These are phyloP conservation scores for Embiotoca jacksoni DNA, from an alignment of 2,113 vertebrate species.

Conservation along the genomic window DNA sequence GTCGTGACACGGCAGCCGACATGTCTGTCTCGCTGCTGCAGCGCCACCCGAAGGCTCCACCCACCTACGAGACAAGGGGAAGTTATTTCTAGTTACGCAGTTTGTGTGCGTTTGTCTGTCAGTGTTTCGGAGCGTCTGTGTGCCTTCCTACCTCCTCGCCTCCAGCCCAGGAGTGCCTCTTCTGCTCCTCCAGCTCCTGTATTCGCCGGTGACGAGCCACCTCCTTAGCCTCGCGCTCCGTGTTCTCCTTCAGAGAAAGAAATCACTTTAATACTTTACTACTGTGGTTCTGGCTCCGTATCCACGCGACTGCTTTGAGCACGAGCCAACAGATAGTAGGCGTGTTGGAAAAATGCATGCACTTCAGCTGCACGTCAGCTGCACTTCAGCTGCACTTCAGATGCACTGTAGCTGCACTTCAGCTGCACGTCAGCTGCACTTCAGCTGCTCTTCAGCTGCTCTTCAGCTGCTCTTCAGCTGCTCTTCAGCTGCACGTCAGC, in stretches of 20 bases:
- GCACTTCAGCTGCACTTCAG: too few relatives aligned
- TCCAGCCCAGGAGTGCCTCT: conserved; percentile 87
- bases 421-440: too few relatives aligned
- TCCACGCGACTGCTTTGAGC: too few relatives aligned
- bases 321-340: too few relatives aligned
- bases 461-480: too few relatives aligned
- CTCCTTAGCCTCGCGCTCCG: conserved; percentile 87
- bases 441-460: too few relatives aligned
- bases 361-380: too few relatives aligned
- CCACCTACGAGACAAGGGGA: conserved; percentile 37
- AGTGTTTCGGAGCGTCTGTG: neutral
- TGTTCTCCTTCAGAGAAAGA: conserved; percentile 86
- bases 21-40: conserved; percentile 93
- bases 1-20: conserved; percentile 74
- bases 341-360: too few relatives aligned
- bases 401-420: too few relatives aligned
- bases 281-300: too few relatives aligned
- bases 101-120: neutral
- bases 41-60: conserved; percentile 78
- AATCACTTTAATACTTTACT: neutral
- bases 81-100: accelerated
- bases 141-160: conserved; percentile 75
- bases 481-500: too few relatives aligned
- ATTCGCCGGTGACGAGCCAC: conserved; percentile 79
- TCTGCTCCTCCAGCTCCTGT: conserved; percentile 87